These are phyloP conservation scores for Neodontobutis hainanensis DNA, from an alignment of 2,113 vertebrate species.

Conservation along the genomic window DNA sequence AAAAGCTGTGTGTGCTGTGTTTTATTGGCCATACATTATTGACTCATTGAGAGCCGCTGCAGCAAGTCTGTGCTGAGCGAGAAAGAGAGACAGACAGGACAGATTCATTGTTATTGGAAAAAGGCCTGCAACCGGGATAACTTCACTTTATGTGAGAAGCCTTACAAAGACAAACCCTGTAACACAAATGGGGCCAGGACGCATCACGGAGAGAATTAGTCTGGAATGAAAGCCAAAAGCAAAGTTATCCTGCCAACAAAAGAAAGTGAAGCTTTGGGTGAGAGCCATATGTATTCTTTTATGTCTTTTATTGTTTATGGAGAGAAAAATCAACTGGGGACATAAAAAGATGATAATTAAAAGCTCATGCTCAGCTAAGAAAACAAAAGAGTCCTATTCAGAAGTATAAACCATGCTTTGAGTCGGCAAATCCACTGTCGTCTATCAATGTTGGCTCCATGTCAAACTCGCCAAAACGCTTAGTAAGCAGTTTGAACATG, in stretches of 20 bases:
- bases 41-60: conserved; percentile 25
- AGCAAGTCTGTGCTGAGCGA: background rate
- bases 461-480: conserved; percentile 20
- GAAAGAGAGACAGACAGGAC: conserved; percentile 5
- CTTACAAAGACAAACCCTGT: conserved; percentile 33
- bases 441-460: background rate
- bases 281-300: background rate
- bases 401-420: conserved; percentile 13
- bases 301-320: background rate
- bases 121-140: conserved; percentile 31
- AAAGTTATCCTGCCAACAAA: background rate
- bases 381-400: background rate
- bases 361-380: background rate
- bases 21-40: conserved; percentile 30
- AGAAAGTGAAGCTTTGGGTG: background rate
- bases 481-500: conserved; percentile 21
- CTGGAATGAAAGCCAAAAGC: background rate
- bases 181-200: background rate
- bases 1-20: background rate
- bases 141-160: conserved; percentile 58
- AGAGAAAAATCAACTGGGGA: background rate
- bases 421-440: conserved; percentile 18
- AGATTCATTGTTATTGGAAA: conserved; percentile 25
- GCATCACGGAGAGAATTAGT: conserved; percentile 8
- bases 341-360: background rate